Base-by-base conservation (phyloP, 2,113 vertebrate species). In the Plecturocebus donacophilus region DNA sequence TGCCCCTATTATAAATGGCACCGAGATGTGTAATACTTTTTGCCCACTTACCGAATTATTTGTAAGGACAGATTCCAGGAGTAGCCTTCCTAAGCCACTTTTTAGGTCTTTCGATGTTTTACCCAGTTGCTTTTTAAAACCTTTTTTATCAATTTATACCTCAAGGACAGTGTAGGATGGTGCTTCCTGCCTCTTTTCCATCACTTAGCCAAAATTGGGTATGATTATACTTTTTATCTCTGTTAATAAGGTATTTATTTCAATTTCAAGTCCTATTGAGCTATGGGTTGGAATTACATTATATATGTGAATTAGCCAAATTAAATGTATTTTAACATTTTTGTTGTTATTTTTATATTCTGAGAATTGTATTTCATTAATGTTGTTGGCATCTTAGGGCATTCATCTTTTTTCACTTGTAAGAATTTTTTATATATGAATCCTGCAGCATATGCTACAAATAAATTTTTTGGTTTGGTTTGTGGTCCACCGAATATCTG, bases 401-500 rank as follows among this genome's bases (percentile, higher is more conserved):
- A 49, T 82, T 58, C 64, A 23, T 27, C n/a, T 40, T 83, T 52
- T 75, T 79, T 90, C 3, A 80, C 56, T 58, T 14, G 0, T 73
- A 47, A 87, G 52, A 79, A 45, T 38, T 61, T 87, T 92, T 83
- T 42, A 40, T 11, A 17, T 73, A 42, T 90, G 81, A 68, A 87
- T 82, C 21, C 17, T 56, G 75, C 47, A n/a, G 32, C 75, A 70
- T 61, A n/a, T 2, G 0, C 40, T 64, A 3, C 32, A 77, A 42
- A 87, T 93, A 68, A 52, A 92, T 58, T 54, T 92, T 70, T 73
- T 64, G 61, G 61, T 64, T n/a, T 42, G 52, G 47, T 70, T 68
- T 96, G 54, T 77, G 49, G 32, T 91, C 94, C 40, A 25, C 30
- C 70, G 76, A 88, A 49, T 80, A 94, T 94, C 87, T 80, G 35